Conservation (phyloP, 2,888 invertebrate genomes). For the Tetheella fluctuosa region DNA sequence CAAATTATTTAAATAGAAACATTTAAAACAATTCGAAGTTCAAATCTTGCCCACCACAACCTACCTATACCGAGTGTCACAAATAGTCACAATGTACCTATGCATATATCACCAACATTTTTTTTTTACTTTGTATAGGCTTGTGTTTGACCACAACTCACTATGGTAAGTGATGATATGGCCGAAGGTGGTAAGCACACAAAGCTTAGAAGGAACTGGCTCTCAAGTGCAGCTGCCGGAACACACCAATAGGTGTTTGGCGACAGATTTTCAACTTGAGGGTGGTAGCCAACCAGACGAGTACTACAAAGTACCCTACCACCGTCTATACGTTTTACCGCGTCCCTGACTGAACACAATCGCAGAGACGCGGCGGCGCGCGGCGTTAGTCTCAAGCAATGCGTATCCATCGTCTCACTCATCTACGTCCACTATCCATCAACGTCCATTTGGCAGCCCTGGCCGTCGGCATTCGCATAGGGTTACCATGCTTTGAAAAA, state of each 20-base stretch:
- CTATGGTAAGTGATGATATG: too few species aligned
- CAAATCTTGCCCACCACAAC: neutral
- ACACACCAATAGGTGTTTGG: too few species aligned
- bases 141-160: too few species aligned
- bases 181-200: too few species aligned
- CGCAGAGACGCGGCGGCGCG: conserved; percentile 18
- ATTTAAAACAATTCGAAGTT: neutral
- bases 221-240: too few species aligned
- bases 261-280: too few species aligned
- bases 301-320: too few species aligned
- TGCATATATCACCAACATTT: too few species aligned
- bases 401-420: conserved; percentile 26
- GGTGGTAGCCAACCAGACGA: too few species aligned
- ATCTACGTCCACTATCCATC: conserved; percentile 27
- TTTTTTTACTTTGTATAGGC: too few species aligned
- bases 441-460: conserved; percentile 22
- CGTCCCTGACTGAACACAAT: neutral
- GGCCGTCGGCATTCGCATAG: neutral
- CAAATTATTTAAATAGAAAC: neutral
- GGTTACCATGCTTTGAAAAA: neutral
- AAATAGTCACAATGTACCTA: neutral
- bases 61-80: neutral
- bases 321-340: neutral
- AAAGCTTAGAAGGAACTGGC: too few species aligned
- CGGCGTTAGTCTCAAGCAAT: conserved; percentile 27